These are phyloP conservation scores for Meliscaeva auricollis DNA, from an alignment of 2,888 invertebrate genomes.

Conservation along the genomic window DNA sequence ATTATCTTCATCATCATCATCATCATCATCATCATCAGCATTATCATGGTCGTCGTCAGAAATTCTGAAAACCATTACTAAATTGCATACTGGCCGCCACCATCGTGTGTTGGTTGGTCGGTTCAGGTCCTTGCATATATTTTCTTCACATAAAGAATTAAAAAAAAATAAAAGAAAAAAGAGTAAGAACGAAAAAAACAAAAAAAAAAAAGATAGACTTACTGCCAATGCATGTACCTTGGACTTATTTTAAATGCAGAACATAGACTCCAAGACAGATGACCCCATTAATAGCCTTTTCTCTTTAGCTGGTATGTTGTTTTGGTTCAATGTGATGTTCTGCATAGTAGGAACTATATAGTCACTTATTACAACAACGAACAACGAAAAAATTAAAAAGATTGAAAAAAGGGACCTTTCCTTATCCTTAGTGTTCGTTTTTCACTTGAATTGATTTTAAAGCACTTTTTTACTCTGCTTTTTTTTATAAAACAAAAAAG, in stretches of 20 bases:
- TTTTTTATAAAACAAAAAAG: neutral
- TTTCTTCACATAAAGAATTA: neutral
- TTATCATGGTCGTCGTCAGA: neutral
- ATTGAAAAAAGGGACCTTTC: constrained; percentile 1
- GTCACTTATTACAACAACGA: constrained; percentile 21
- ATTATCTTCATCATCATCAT: neutral
- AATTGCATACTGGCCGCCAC: constrained; percentile 27
- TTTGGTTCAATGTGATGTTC: constrained; percentile 35
- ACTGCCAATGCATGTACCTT: constrained; percentile 49
- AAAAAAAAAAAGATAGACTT: constrained; percentile 28
- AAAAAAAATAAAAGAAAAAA: neutral
- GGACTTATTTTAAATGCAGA: constrained; percentile 64
- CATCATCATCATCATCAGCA: neutral
- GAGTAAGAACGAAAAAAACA: too few relatives aligned
- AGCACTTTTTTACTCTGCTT: neutral
- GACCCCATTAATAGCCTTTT: constrained; percentile 67
- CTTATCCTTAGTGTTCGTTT: constrained; percentile 50
- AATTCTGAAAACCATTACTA: constrained; percentile 23
- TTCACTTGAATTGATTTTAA: constrained; percentile 52
- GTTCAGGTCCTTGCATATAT: neutral
- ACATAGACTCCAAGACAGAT: constrained; percentile 67
- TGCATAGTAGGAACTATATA: constrained; percentile 2
- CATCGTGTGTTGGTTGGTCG: neutral
- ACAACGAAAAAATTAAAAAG: neutral
- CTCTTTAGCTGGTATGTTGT: constrained; percentile 34